These are phyloP conservation scores for Panagrolaimus sp. DNA, from an alignment of 1,140 invertebrate species.

Conservation along the genomic window DNA sequence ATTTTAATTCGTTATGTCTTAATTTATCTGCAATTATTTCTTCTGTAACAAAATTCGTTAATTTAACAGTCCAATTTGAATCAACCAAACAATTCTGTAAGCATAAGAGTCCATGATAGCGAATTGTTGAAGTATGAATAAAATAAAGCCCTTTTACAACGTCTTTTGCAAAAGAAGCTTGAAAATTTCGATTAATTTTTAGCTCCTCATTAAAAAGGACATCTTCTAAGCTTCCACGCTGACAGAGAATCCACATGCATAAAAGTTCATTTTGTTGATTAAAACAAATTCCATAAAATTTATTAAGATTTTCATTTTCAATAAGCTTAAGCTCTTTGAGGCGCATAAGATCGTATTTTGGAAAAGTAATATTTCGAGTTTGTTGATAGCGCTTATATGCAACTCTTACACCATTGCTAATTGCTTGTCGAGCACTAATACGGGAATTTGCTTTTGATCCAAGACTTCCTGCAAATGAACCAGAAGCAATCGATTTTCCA, in stretches of 20 bases:
- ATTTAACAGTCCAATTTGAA: slow-evolving; percentile 57
- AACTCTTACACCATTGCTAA: slow-evolving; percentile 50
- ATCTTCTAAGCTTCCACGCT: slow-evolving; percentile 53
- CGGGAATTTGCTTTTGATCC: slow-evolving; percentile 40
- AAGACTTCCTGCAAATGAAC: slow-evolving; percentile 35
- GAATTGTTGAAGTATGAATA: slow-evolving; percentile 45
- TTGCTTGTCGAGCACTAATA: slow-evolving; percentile 44
- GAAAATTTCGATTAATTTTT: slow-evolving; percentile 56
- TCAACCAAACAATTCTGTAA: slow-evolving; percentile 58
- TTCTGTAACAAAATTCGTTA: slow-evolving; percentile 56
- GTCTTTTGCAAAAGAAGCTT: slow-evolving; percentile 58
- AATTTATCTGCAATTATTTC: slow-evolving; percentile 52
- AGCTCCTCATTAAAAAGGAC: slow-evolving; percentile 56
- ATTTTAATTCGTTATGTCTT: slow-evolving; percentile 48
- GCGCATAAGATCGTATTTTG: slow-evolving; percentile 45
- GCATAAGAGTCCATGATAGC: slow-evolving; percentile 54
- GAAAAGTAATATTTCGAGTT: slow-evolving; percentile 54
- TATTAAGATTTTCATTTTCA: slow-evolving; percentile 57
- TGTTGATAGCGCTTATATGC: slow-evolving; percentile 50
- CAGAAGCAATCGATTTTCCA: slow-evolving; percentile 32
- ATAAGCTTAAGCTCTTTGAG: slow-evolving; percentile 56
- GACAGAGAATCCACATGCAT: slow-evolving; percentile 54
- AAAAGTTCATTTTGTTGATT: slow-evolving; percentile 58
- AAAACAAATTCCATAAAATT: slow-evolving; percentile 58
- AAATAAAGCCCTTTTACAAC: slow-evolving; percentile 56